Percentiles rank a stretch among this genome's conserved stretches.
phyloP scores from a whole-genome alignment of 2,888 invertebrate species.

The Matsumyia berberina region DNA sequence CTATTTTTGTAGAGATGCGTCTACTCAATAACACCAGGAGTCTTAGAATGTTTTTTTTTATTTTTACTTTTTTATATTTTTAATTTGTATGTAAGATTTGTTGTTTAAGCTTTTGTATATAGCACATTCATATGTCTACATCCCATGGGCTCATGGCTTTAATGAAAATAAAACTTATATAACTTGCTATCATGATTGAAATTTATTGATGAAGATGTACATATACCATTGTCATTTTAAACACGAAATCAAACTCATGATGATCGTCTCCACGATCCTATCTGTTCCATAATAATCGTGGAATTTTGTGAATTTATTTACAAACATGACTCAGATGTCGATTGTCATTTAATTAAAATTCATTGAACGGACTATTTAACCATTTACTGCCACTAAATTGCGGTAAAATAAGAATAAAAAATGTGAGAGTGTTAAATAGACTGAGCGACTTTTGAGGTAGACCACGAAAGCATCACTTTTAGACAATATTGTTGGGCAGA shows the following conservation, averaged over 20 bases:
- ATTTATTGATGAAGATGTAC: slow-evolving; percentile 15
- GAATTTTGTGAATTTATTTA: slow-evolving; percentile 6
- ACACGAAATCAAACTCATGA: slow-evolving; percentile 28
- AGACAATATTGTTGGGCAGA: no score
- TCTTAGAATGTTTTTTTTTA: not conserved
- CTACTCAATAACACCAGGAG: no score
- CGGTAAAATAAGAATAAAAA: no score
- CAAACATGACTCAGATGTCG: not conserved
- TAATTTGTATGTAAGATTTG: not conserved
- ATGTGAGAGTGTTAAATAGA: no score
- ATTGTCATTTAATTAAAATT: not conserved
- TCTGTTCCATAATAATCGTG: slow-evolving; percentile 13
- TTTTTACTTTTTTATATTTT: not conserved
- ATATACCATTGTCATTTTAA: slow-evolving; percentile 14
- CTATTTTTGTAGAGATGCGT: no score
- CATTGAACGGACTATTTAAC: not conserved
- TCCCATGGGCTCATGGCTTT: slow-evolving; percentile 2
- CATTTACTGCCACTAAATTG: not conserved
- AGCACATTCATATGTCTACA: no score
- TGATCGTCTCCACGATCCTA: slow-evolving; percentile 23
- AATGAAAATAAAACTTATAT: slow-evolving; percentile 2
- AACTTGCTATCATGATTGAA: not conserved
- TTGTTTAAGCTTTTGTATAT: not conserved
- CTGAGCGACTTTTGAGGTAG: no score
- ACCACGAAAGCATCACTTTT: no score